Evolutionary conservation across 2,888 invertebrate species (phyloP), one percentile per base, ranked within the genome.

Genomic region (Timandra comae): DNA sequence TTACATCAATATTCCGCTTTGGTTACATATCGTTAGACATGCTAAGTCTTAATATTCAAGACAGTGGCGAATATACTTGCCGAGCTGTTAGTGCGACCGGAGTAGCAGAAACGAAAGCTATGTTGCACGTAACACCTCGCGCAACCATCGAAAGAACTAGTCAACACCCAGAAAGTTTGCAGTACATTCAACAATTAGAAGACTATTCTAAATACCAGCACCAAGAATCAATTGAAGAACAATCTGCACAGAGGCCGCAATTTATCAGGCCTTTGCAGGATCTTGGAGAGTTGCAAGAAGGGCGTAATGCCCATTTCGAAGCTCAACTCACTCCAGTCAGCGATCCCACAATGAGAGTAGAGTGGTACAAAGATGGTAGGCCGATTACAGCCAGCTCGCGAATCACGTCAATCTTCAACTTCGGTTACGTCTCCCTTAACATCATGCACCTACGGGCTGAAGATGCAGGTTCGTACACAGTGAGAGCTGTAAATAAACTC

Each of bases 391-490:
- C 97, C 71, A 98, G 98, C 87, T 97, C 97, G 75, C 92, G 98
- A 87, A 97, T 97, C 87, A 95, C 95, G 75, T 96, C 97, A 76
- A 95, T 96, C 89, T 96, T 96, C 91, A 98, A 98, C 91, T 98
- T 98, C 91, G 98, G 98, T 77, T 97, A 97, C 90, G 97, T 98
- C 88, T 96, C 97, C 87, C 93, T 98, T 69, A 98, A 98, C 87
- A 97, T 99, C 84, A 90, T 97, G 92, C 97, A 98, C 92, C 93
- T 98, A 90, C 94, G 97, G 88, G 92, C 93, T 89, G 98, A 99
- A 91, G 99, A 99, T 91, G 93, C 95, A 69, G 98, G 98, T 84
- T 93, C 93, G 80, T 97, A 97, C 63, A 95, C 95, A 59, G 94
- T 94, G 72, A 91, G 95, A 65, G 97, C 96, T 85, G 92, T 94